Evolutionary conservation across 2,888 invertebrate genomes (phyloP).

Genomic region (Cantharis rustica): DNA sequence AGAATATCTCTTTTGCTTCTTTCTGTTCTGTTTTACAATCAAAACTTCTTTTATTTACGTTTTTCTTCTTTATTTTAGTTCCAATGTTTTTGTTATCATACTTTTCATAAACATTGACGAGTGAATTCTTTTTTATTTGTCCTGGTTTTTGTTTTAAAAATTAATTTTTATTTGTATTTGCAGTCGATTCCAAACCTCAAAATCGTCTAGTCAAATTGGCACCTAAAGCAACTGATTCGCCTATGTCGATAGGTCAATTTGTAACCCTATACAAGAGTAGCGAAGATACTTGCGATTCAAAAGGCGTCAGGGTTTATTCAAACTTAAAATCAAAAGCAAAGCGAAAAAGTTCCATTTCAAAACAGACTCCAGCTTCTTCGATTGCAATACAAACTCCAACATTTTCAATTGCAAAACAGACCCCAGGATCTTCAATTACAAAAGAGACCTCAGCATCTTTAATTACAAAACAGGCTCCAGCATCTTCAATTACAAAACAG

Average conservation of each 20-base stretch:
- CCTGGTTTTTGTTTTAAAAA: neutral
- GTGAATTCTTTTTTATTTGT: neutral
- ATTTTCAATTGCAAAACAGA: neutral
- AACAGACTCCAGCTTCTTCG: neutral
- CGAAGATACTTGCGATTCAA: conserved; percentile 5
- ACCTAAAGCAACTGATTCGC: neutral
- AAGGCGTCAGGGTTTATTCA: neutral
- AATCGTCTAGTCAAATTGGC: conserved; percentile 6
- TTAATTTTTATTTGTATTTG: neutral
- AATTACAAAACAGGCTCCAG: neutral
- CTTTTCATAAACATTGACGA: too few relatives aligned
- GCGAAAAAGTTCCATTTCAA: neutral
- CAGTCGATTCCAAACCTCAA: conserved; percentile 4
- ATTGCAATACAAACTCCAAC: neutral
- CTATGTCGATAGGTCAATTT: conserved; percentile 25
- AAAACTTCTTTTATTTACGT: too few relatives aligned
- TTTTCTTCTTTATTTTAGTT: too few relatives aligned
- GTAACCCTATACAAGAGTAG: conserved; percentile 32
- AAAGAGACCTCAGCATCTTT: neutral
- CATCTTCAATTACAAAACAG: neutral
- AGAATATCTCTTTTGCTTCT: too few relatives aligned
- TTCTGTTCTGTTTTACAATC: too few relatives aligned
- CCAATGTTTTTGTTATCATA: too few relatives aligned
- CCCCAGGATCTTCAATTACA: neutral
- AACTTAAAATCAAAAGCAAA: neutral